These are phyloP conservation scores for Drosophila nannoptera DNA, from an alignment of 1,140 invertebrate species.

Conservation along the genomic window DNA sequence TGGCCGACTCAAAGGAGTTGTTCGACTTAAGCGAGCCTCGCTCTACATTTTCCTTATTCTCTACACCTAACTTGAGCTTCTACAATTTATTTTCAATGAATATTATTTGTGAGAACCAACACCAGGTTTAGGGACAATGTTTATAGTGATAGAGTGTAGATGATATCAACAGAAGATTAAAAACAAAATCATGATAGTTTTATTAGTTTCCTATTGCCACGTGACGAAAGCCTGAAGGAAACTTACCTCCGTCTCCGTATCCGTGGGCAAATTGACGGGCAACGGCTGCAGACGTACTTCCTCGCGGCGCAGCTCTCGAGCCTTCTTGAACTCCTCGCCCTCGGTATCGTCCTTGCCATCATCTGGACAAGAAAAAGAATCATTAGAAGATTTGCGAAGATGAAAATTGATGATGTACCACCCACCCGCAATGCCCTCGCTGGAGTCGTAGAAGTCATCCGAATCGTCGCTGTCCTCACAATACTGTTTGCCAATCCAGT, in stretches of 20 bases:
- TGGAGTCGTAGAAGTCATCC: slow-evolving; percentile 76
- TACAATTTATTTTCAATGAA: slow-evolving; percentile 18
- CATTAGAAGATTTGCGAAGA: background rate
- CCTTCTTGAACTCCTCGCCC: slow-evolving; percentile 84
- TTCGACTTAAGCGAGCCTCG: slow-evolving; percentile 50
- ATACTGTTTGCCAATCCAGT: slow-evolving; percentile 79
- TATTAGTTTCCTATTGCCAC: slow-evolving; percentile 63
- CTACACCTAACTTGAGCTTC: slow-evolving; percentile 47
- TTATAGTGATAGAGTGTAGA: slow-evolving; percentile 26
- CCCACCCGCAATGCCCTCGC: slow-evolving; percentile 73
- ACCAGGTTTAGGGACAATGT: slow-evolving; percentile 50
- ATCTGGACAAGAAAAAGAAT: slow-evolving; percentile 30
- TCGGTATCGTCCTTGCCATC: slow-evolving; percentile 87
- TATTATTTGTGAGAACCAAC: slow-evolving; percentile 56
- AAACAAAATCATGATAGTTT: slow-evolving; percentile 67
- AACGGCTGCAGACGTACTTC: slow-evolving; percentile 85
- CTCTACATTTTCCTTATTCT: slow-evolving; percentile 64
- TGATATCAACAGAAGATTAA: slow-evolving; percentile 39
- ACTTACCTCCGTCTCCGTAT: slow-evolving; percentile 88
- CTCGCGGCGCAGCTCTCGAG: slow-evolving; percentile 83
- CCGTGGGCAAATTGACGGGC: slow-evolving; percentile 82
- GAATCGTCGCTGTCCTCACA: slow-evolving; percentile 74
- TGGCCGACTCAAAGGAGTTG: slow-evolving; percentile 68
- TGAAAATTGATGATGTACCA: background rate
- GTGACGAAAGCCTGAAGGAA: background rate